Percentiles rank a stretch among this genome's conserved stretches.
These are phyloP conservation scores for Cantharis rustica DNA, from an alignment of 2,888 invertebrate genomes.

Conservation along the genomic window DNA sequence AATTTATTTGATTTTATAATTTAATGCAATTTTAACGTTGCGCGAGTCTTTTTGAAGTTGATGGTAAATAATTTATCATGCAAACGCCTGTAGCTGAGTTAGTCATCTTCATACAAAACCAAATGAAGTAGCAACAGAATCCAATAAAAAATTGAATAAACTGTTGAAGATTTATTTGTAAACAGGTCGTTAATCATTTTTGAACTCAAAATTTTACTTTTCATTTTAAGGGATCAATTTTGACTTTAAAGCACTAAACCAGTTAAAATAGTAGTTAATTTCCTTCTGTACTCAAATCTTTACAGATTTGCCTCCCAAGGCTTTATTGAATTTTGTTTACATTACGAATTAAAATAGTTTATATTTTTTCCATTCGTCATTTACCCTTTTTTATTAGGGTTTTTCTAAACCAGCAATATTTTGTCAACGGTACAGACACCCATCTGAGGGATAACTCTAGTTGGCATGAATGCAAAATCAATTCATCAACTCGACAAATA, in stretches of 20 bases:
- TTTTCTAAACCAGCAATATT: too few relatives aligned
- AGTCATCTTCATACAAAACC: background rate
- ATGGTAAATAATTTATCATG: constrained; percentile 15
- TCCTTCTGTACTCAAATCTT: too few relatives aligned
- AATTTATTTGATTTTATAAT: constrained; percentile 5
- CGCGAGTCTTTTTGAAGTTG: background rate
- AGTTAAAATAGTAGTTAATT: too few relatives aligned
- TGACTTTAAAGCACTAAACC: background rate
- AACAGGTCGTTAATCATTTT: constrained; percentile 23
- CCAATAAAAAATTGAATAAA: constrained; percentile 14
- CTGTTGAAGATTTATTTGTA: constrained; percentile 14
- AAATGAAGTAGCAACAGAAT: constrained; percentile 18
- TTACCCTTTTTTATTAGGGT: too few relatives aligned
- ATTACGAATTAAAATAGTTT: too few relatives aligned
- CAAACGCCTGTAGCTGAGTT: constrained; percentile 10
- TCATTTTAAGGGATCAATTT: background rate
- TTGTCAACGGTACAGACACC: too few relatives aligned
- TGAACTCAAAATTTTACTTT: constrained; percentile 13
- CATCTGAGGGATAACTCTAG: too few relatives aligned
- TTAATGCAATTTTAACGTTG: background rate
- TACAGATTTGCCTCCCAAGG: too few relatives aligned
- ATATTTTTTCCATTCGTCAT: too few relatives aligned
- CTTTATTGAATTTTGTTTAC: too few relatives aligned
- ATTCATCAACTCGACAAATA: too few relatives aligned
- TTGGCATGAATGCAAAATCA: too few relatives aligned